These are phyloP conservation scores for Calephelis perditalis DNA, from an alignment of 2,888 invertebrate species.

Conservation along the genomic window DNA sequence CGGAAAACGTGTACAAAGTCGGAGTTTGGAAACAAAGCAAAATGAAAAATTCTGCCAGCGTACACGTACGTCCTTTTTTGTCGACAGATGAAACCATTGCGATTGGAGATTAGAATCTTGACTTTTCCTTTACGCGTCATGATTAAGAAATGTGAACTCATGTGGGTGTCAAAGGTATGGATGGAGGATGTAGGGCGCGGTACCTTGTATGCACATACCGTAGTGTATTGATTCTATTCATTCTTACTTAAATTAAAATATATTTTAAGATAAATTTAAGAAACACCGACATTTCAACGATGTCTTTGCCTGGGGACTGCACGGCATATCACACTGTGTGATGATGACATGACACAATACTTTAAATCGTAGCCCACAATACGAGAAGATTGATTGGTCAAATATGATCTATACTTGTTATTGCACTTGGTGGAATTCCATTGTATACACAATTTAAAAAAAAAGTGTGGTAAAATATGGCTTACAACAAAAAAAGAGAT, in stretches of 20 bases:
- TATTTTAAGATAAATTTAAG: background rate
- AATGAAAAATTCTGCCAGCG: constrained; percentile 17
- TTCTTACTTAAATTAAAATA: constrained; percentile 6
- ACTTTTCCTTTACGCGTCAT: constrained; percentile 29
- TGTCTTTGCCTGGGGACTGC: too few species aligned
- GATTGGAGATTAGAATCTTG: constrained; percentile 28
- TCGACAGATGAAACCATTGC: constrained; percentile 25
- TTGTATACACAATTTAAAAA: too few species aligned
- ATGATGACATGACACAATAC: too few species aligned
- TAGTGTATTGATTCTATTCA: constrained; percentile 15
- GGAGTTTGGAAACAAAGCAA: constrained; percentile 16
- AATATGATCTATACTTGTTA: too few species aligned
- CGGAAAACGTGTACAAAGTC: background rate
- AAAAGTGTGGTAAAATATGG: too few species aligned
- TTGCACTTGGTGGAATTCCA: too few species aligned
- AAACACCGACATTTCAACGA: background rate
- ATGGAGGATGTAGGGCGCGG: constrained; percentile 16
- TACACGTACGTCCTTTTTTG: constrained; percentile 25
- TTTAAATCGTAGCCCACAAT: too few species aligned
- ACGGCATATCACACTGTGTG: too few species aligned
- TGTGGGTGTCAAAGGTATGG: constrained; percentile 25
- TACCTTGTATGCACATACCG: constrained; percentile 22
- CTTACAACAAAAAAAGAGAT: too few species aligned
- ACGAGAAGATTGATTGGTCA: too few species aligned
- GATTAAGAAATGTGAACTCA: constrained; percentile 30